These are phyloP conservation scores for Castor canadensis DNA, from an alignment of 2,113 vertebrate species.

Conservation along the genomic window DNA sequence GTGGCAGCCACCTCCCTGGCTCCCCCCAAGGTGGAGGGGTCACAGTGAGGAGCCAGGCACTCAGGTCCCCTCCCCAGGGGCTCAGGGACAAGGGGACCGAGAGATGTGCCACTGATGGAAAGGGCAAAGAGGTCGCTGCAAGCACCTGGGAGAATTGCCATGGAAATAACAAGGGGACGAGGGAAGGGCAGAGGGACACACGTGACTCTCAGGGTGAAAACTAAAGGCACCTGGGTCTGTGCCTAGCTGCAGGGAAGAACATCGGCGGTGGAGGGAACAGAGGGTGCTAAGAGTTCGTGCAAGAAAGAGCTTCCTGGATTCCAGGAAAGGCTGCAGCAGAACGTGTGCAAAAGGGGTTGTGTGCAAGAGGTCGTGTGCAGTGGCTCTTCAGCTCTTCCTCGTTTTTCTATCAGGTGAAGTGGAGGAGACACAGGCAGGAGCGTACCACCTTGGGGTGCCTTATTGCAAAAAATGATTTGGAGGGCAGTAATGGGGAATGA, in stretches of 20 bases:
- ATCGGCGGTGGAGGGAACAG: not conserved
- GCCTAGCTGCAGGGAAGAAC: not conserved
- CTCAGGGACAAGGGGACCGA: not conserved
- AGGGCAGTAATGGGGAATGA: too few relatives aligned
- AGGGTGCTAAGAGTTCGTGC: not conserved
- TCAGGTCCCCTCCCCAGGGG: not conserved
- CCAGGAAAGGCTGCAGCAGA: not conserved
- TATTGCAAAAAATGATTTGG: not conserved
- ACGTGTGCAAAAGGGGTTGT: accelerated
- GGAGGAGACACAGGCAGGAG: not conserved
- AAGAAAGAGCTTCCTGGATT: not conserved
- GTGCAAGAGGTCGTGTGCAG: accelerated
- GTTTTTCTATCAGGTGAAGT: not conserved
- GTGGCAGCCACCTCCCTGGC: too few relatives aligned
- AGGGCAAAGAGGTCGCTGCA: not conserved
- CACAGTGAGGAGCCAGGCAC: not conserved
- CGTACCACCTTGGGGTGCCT: not conserved
- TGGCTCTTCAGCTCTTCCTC: not conserved
- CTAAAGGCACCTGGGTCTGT: not conserved
- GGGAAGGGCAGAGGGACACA: too few relatives aligned
- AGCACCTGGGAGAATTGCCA: not conserved
- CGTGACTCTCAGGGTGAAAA: not conserved
- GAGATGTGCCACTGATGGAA: not conserved
- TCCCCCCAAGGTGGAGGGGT: not conserved
- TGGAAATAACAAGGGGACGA: not conserved